Evolutionary conservation across 1,140 invertebrate species (phyloP), one percentile per base, ranked within the genome.

Genomic region (Papilio aristodemus): DNA sequence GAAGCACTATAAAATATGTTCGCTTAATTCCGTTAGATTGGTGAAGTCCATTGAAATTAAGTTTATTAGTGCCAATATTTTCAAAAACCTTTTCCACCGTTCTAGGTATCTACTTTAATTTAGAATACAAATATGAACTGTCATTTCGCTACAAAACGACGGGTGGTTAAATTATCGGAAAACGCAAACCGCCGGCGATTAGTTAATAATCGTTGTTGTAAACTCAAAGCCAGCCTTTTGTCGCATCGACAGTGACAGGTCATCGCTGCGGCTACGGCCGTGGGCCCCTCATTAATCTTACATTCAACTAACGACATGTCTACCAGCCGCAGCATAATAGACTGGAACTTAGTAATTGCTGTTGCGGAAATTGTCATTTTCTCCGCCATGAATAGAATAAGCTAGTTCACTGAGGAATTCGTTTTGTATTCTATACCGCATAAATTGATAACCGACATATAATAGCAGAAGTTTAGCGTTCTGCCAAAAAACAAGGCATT

Each of bases 251-350:
- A 76, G 76, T 84, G 82, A 81, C 82, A 82, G 77, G 80, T 78
- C 84, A 84, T 81, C 76, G 78, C 68, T 67, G 72, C 74, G 64
- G 72, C 78, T 83, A 84, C 80, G 74, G 71, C 77, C 70, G 72
- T 60, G 72, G 72, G 70, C 64, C 62, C 71, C 73, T 82, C 88
- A 89, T 90, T 87, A 88, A 90, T 90, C 88, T 89, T 87, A 83
- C 78, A 86, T 87, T 87, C 85, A 88, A 84, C 81, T 84, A 84
- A 79, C 77, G 74, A 74, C 76, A 37, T 73, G 70, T 71, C 73
- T 68, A 68, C 75, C 74, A 64, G 72, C 67, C 57, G 63, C 71
- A 70, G 66, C 68, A 86, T 79, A 88, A 88, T 87, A 77, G 81
- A 70, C 79, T 75, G 75, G 73, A 87, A 83, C 76, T 80, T 78